Conservation (phyloP, 2,113 vertebrate genomes). For the Paramisgurnus dabryanus region DNA sequence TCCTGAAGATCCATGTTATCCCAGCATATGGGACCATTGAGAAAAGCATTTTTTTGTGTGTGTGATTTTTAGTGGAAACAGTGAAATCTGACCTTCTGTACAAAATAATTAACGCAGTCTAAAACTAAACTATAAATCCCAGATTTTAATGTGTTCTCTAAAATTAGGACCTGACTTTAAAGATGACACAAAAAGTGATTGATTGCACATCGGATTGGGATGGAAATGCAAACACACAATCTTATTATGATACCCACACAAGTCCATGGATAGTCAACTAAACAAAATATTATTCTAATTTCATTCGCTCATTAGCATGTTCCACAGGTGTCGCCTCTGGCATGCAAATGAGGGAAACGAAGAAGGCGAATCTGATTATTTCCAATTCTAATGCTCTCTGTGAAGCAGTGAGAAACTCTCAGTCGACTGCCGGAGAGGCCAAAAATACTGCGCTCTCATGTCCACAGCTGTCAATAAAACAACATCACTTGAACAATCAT, state of each 20-base stretch:
- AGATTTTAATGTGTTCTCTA: too few species aligned
- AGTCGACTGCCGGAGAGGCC: slow-evolving; percentile 24
- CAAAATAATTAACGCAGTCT: too few species aligned
- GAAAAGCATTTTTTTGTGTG: too few species aligned
- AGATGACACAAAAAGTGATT: background rate
- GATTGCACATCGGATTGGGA: slow-evolving; percentile 3
- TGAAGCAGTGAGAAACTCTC: slow-evolving; percentile 31
- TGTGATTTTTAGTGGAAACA: too few species aligned
- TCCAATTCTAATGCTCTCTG: slow-evolving; percentile 46
- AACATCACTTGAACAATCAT: slow-evolving; percentile 21
- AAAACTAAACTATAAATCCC: too few species aligned
- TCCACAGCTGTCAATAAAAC: slow-evolving; percentile 36
- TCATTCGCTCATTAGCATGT: slow-evolving; percentile 48
- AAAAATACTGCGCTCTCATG: slow-evolving; percentile 16
- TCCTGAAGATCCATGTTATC: too few species aligned
- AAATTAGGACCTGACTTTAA: background rate
- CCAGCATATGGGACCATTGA: too few species aligned
- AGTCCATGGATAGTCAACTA: slow-evolving; percentile 39
- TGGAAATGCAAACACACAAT: background rate
- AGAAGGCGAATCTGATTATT: slow-evolving; percentile 37
- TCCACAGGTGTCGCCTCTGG: slow-evolving; percentile 50
- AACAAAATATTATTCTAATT: slow-evolving; percentile 53
- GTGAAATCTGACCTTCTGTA: too few species aligned
- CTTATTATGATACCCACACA: slow-evolving; percentile 26
- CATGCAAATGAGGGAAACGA: slow-evolving; percentile 39